phyloP scores from a whole-genome alignment of 2,888 invertebrate species.

The Sepiola atlantica region DNA sequence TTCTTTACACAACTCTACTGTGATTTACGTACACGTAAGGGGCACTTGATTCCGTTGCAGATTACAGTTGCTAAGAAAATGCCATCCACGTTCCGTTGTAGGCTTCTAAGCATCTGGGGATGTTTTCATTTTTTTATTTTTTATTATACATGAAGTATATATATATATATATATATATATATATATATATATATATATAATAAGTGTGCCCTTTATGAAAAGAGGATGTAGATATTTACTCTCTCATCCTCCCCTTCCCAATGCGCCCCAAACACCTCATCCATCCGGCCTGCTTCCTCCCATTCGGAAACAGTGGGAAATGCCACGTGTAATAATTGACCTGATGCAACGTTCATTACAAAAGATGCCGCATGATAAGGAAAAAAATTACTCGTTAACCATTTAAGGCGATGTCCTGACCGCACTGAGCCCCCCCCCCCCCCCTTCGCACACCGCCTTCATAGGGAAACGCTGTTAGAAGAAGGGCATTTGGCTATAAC shows the following conservation, averaged over 20 bases:
- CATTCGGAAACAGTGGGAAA: neutral
- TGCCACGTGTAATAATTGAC: slow-evolving; percentile 12
- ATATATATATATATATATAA: neutral
- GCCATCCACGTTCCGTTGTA: neutral
- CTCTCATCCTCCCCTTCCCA: neutral
- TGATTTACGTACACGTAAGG: neutral
- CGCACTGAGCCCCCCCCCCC: neutral
- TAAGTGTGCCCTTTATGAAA: slow-evolving; percentile 3
- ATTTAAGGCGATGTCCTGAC: neutral
- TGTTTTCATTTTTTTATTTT: neutral
- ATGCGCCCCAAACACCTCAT: neutral
- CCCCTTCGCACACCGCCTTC: neutral
- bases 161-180: neutral
- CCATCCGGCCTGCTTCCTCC: neutral
- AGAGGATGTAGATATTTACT: neutral
- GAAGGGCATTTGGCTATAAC: too few relatives aligned
- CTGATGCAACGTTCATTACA: neutral
- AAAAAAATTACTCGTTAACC: neutral
- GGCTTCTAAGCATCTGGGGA: neutral
- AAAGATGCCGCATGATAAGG: neutral
- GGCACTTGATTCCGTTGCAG: neutral
- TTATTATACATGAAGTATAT: neutral
- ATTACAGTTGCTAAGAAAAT: neutral
- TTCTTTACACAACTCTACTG: neutral
- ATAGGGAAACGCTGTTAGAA: too few relatives aligned